These are phyloP conservation scores for Sitophilus oryzae DNA, from an alignment of 1,140 invertebrate genomes.

Conservation along the genomic window DNA sequence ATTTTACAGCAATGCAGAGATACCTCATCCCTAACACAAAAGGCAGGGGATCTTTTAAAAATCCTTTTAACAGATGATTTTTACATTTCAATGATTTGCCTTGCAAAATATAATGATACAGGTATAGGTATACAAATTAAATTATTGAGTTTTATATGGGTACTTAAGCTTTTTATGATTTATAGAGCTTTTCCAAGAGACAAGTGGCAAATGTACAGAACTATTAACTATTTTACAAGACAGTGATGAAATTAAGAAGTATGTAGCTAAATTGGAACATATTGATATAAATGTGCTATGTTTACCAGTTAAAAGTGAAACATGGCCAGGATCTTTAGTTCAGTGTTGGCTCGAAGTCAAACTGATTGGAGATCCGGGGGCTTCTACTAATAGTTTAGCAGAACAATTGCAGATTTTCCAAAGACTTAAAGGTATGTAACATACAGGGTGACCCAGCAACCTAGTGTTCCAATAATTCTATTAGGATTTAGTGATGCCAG, in stretches of 20 bases:
- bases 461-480: too few relatives aligned
- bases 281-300: constrained; percentile 58
- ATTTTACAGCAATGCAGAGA: constrained; percentile 54
- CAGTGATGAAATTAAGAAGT: constrained; percentile 46
- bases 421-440: constrained; percentile 62
- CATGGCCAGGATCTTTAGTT: constrained; percentile 66
- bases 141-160: not conserved
- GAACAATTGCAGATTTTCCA: constrained; percentile 78
- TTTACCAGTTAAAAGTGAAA: constrained; percentile 51
- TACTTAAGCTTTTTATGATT: not conserved
- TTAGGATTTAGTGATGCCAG: constrained; percentile 48
- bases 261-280: constrained; percentile 51
- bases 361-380: constrained; percentile 67
- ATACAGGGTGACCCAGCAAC: too few relatives aligned
- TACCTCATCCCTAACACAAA: constrained; percentile 60
- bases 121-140: constrained; percentile 28
- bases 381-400: constrained; percentile 69
- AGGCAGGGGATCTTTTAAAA: constrained; percentile 62
- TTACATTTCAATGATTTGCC: constrained; percentile 73
- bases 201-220: constrained; percentile 68
- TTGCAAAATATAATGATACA: constrained; percentile 55
- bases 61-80: constrained; percentile 69
- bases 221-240: constrained; percentile 52
- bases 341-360: constrained; percentile 65
- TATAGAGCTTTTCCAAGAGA: constrained; percentile 52